Percentiles rank a stretch among this genome's conserved stretches.
Evolutionary conservation across 1,140 invertebrate genomes (phyloP).

Genomic region (Adoxophyes honmai): DNA sequence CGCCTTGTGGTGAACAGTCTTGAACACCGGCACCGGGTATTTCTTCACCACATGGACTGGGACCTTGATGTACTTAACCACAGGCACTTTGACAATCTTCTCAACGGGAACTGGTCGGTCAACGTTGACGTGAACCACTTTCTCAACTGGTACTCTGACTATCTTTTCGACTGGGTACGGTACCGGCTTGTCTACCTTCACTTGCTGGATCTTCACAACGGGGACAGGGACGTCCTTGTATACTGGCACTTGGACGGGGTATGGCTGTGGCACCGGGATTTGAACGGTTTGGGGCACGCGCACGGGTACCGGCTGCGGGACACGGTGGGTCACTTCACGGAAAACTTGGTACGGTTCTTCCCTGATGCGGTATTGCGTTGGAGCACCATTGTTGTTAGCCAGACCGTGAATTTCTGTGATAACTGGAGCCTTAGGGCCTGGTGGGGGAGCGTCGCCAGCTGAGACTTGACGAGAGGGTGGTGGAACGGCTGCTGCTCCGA

Average conservation of each 20-base stretch:
- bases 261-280: constrained; percentile 68
- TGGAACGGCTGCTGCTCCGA: not conserved
- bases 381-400: constrained; percentile 60
- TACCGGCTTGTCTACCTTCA: constrained; percentile 68
- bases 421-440: constrained; percentile 57
- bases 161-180: constrained; percentile 70
- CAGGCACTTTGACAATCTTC: constrained; percentile 61
- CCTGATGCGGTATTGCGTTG: constrained; percentile 51
- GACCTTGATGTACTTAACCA: constrained; percentile 58
- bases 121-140: constrained; percentile 58
- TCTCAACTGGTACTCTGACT: constrained; percentile 63
- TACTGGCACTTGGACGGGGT: constrained; percentile 68
- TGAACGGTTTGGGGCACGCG: constrained; percentile 59
- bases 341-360: constrained; percentile 61
- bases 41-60: constrained; percentile 62
- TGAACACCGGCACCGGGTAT: constrained; percentile 62
- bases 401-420: constrained; percentile 61
- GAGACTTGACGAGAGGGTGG: constrained; percentile 8
- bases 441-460: constrained; percentile 36
- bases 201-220: constrained; percentile 65
- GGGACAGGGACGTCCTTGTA: constrained; percentile 63
- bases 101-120: constrained; percentile 65
- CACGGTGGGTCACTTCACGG: constrained; percentile 56
- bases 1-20: constrained; percentile 64
- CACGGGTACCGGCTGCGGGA: constrained; percentile 61